Evolutionary conservation across 2,888 invertebrate genomes (phyloP).

Genomic region (Dioctria rufipes): DNA sequence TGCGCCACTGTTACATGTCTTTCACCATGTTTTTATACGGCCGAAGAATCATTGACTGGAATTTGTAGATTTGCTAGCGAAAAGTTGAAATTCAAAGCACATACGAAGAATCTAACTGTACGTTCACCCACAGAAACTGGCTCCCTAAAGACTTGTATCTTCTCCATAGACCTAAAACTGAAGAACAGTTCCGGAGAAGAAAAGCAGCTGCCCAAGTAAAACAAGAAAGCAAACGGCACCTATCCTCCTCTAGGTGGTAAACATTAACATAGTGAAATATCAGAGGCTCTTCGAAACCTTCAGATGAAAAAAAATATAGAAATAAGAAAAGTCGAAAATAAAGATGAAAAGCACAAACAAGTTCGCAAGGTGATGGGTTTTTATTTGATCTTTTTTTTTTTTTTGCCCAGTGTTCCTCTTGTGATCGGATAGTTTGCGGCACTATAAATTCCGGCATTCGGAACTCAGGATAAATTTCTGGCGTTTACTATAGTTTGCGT

Average conservation of each 20-base stretch:
- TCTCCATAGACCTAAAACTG: background rate
- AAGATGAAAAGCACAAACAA: background rate
- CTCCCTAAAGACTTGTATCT: background rate
- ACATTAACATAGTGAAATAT: conserved; percentile 16
- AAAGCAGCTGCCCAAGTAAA: conserved; percentile 18
- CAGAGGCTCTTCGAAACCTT: conserved; percentile 14
- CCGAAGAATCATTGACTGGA: conserved; percentile 9
- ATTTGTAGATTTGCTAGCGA: conserved; percentile 33
- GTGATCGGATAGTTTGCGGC: conserved; percentile 11
- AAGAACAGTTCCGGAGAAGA: conserved; percentile 8
- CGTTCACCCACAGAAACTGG: conserved; percentile 48
- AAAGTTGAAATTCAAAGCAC: conserved; percentile 27
- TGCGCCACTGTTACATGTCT: conserved; percentile 30
- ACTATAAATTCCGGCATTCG: background rate
- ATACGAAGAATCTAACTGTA: conserved; percentile 27
- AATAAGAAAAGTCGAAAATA: conserved; percentile 30
- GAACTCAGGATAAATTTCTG: too few species aligned
- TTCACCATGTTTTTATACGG: conserved; percentile 12
- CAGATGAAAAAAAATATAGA: conserved; percentile 14
- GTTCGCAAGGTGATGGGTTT: conserved; percentile 8
- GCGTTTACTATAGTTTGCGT: background rate
- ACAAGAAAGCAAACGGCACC: conserved; percentile 35
- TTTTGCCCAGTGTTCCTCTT: background rate
- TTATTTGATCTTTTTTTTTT: background rate
- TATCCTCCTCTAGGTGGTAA: conserved; percentile 32